phyloP scores from a whole-genome alignment of 2,888 invertebrate genomes.

The Melanargia galathea region DNA sequence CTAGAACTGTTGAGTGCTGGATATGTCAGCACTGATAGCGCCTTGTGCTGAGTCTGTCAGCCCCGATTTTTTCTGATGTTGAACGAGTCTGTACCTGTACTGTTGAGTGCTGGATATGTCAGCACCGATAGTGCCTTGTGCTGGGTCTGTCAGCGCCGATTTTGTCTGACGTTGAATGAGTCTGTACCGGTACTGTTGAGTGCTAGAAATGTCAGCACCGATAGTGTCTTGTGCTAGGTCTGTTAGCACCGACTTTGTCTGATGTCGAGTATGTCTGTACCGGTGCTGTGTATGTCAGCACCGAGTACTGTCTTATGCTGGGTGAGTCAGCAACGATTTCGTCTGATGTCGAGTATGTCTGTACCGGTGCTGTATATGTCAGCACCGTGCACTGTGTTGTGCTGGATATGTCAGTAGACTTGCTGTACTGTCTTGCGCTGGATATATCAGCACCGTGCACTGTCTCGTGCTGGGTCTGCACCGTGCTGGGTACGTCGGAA shows the following conservation, averaged over 20 bases:
- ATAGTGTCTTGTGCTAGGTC: not conserved
- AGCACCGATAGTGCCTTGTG: not conserved
- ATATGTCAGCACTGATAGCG: not conserved
- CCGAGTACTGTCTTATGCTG: not conserved
- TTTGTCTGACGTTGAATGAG: slow-evolving; percentile 96
- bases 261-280: slow-evolving; percentile 97
- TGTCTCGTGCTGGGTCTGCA: not conserved
- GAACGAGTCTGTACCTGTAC: not conserved
- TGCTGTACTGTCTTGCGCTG: no score
- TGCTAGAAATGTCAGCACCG: slow-evolving; percentile 83
- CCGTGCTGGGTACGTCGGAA: slow-evolving; percentile 11
- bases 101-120: not conserved
- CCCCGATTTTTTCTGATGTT: not conserved
- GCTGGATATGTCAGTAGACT: no score
- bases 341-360: not conserved
- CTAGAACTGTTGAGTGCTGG: slow-evolving; percentile 91
- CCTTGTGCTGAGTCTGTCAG: not conserved
- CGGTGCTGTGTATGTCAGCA: not conserved
- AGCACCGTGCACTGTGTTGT: no score
- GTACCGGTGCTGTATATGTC: not conserved
- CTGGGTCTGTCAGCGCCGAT: slow-evolving; percentile 75
- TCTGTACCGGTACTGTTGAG: slow-evolving; percentile 93
- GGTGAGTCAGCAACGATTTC: not conserved
- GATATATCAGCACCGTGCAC: slow-evolving; percentile 50
- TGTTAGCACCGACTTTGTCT: not conserved